These are phyloP conservation scores for Pipa parva DNA, from an alignment of 2,113 vertebrate genomes.

Conservation along the genomic window DNA sequence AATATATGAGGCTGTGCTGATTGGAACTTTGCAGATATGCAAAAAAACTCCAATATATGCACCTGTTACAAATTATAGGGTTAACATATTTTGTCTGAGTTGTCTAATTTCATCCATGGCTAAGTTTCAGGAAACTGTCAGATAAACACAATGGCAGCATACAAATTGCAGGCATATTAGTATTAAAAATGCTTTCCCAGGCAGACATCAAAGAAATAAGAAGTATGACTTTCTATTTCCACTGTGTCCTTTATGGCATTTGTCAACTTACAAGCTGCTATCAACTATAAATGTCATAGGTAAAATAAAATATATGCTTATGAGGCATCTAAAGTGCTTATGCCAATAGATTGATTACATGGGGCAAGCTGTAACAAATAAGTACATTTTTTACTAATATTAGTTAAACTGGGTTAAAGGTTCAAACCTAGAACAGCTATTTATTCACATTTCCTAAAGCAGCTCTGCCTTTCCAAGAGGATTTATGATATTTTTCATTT, in stretches of 20 bases:
- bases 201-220: no score
- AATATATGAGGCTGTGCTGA: no score
- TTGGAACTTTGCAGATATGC: no score
- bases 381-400: constrained; percentile 20
- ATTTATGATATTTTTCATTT: constrained; percentile 48
- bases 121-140: no score
- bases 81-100: no score
- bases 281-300: constrained; percentile 22
- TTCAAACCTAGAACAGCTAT: constrained; percentile 31
- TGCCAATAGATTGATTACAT: constrained; percentile 21
- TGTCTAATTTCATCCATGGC: no score
- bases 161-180: no score
- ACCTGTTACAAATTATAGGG: no score
- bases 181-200: no score
- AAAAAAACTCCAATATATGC: no score
- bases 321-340: constrained; percentile 18
- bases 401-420: constrained; percentile 18
- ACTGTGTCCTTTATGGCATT: constrained; percentile 8
- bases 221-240: no score
- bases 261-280: constrained; percentile 19
- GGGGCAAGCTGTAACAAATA: constrained; percentile 5
- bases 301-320: constrained; percentile 30
- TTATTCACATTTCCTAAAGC: constrained; percentile 29
- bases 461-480: constrained; percentile 24
- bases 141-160: no score